phyloP scores from a whole-genome alignment of 2,113 vertebrate species.

The Prionailurus viverrinus region DNA sequence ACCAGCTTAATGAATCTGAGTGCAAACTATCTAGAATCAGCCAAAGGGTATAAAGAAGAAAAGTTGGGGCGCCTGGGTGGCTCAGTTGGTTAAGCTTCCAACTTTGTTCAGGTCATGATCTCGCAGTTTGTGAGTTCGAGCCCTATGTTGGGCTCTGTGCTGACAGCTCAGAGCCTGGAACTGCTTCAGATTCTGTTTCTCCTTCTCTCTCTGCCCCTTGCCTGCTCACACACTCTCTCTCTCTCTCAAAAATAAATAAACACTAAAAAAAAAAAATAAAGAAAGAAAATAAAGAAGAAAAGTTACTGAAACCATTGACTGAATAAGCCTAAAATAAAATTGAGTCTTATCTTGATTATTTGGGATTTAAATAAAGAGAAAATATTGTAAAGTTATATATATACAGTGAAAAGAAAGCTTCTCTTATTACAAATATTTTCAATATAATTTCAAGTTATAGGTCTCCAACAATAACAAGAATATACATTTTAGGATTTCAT shows the following conservation, averaged over 20 bases:
- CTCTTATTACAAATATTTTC: background rate
- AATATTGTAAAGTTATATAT: background rate
- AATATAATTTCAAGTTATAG: conserved; percentile 6
- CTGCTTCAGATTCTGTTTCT: too few relatives aligned
- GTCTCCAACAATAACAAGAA: background rate
- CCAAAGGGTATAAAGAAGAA: background rate
- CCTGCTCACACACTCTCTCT: too few relatives aligned
- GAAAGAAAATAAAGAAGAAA: background rate
- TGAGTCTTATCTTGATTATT: background rate
- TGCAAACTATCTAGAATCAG: background rate
- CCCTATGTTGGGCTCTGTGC: too few relatives aligned
- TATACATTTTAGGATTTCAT: background rate
- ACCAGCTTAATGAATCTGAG: background rate
- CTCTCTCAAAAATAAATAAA: too few relatives aligned
- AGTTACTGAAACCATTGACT: background rate
- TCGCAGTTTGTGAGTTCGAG: too few relatives aligned
- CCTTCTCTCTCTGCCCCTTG: too few relatives aligned
- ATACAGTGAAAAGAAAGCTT: background rate
- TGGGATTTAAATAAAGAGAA: conserved; percentile 24
- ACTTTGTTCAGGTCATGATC: too few relatives aligned
- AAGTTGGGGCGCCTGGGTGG: background rate
- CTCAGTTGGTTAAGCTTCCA: too few relatives aligned
- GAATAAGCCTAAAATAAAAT: background rate
- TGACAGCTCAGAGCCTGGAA: too few relatives aligned
- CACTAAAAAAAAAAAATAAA: too few relatives aligned